Base-by-base conservation (phyloP, 2,888 invertebrate genomes). In the Eristalinus aeneus region DNA sequence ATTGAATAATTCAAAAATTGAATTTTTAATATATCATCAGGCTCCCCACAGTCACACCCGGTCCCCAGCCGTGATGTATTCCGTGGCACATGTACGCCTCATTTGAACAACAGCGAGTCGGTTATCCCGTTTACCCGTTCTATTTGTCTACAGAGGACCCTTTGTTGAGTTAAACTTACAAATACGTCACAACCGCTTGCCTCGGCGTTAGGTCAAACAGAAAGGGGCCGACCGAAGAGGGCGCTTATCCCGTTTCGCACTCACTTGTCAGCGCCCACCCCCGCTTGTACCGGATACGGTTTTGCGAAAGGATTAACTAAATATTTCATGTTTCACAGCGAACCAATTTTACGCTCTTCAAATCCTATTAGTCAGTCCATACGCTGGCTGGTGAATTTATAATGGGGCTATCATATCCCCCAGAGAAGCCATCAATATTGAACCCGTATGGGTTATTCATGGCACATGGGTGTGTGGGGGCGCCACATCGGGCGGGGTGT, bases 271-370 rank as follows among this genome's bases (percentile, higher is more conserved):
- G 65, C 20, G 32, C n/a, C 31, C 46, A 12, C 22, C 34, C 5
- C 54, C 69, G 16, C 64, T 78, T 65, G 20, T 27, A 61, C 79
- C 80, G 76, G 69, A 85, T 85, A 76, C 65, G 85, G 82, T 83
- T 88, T 84, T 86, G 79, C 88, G 74, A 90, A 92, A 91, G 92
- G 92, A 92, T 92, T 91, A 92, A 92, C 91, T 92, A 92, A 92
- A 92, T 92, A 92, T 92, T 92, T 92, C 91, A 92, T 92, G 92
- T 92, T 86, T 92, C 92, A 91, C 92, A 92, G 91, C 91, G 92
- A 92, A 92, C 92, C 92, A 92, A 92, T 92, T 92, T 92, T 92
- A 92, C 92, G 92, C 92, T 92, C 91, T 92, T 92, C 92, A 92
- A 92, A 92, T 92, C 92, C 92, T 92, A 92, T 92, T 92, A 92